These are phyloP conservation scores for Ictalurus furcatus DNA, from an alignment of 2,113 vertebrate genomes.

Conservation along the genomic window DNA sequence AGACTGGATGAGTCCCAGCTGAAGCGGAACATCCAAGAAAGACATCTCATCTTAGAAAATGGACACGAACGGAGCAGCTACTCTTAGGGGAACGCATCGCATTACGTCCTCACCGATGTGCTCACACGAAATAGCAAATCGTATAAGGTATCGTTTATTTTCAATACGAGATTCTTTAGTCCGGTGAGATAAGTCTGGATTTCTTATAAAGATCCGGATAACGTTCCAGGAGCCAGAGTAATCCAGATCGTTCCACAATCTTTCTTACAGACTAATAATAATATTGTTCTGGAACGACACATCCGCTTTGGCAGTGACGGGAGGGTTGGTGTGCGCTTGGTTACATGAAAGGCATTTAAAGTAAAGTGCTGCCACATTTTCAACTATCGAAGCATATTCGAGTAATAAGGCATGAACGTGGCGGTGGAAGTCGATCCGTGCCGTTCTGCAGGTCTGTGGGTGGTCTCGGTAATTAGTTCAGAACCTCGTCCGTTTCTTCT, in stretches of 20 bases:
- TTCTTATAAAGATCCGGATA: not conserved
- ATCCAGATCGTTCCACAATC: not conserved
- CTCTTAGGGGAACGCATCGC: not conserved
- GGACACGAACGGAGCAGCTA: not conserved
- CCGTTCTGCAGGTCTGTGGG: constrained; percentile 42
- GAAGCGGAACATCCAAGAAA: not conserved
- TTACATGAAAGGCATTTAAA: constrained; percentile 30
- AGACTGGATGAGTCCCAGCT: not conserved
- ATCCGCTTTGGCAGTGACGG: not conserved
- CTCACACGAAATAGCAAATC: not conserved
- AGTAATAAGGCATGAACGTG: constrained; percentile 11
- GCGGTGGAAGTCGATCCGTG: constrained; percentile 14
- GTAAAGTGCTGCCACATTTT: constrained; percentile 39
- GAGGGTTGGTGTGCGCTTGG: not conserved
- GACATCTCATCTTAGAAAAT: not conserved
- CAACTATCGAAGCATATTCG: not conserved
- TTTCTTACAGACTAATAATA: not conserved
- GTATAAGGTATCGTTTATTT: not conserved
- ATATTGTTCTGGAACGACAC: constrained; percentile 20
- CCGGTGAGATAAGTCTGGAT: not conserved
- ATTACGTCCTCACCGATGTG: not conserved
- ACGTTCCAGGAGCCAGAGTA: not conserved
- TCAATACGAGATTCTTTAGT: not conserved
- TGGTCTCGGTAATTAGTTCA: constrained; percentile 64
- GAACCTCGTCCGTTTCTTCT: constrained; percentile 56